Conservation (phyloP, 2,797 vertebrate genomes). For the Pseudotriccus pelzelni region DNA sequence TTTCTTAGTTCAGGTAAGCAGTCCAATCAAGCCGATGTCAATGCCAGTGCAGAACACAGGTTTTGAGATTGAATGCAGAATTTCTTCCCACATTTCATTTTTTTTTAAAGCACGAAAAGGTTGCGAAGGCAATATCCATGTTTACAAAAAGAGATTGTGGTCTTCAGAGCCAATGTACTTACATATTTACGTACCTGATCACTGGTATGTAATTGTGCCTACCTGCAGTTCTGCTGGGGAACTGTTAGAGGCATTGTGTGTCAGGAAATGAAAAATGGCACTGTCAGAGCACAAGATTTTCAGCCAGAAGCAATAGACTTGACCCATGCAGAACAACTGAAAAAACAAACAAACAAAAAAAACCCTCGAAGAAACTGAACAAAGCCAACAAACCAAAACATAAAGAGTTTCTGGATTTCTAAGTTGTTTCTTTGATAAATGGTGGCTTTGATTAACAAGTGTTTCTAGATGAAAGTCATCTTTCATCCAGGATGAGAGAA, state of each 20-base stretch:
- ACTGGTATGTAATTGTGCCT: neutral
- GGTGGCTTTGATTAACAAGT: neutral
- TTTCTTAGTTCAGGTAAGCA: neutral
- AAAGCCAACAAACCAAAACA: neutral
- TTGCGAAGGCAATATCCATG: neutral
- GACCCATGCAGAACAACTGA: neutral
- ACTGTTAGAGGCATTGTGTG: neutral
- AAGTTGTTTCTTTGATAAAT: neutral
- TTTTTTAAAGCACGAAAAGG: neutral
- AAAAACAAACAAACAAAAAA: neutral
- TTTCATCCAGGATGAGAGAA: neutral
- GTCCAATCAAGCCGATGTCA: neutral
- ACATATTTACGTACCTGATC: neutral
- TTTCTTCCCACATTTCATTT: neutral
- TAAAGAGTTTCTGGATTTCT: neutral
- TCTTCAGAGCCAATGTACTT: neutral
- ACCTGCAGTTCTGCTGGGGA: neutral
- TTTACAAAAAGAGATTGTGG: neutral
- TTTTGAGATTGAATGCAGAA: neutral
- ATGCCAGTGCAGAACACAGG: neutral
- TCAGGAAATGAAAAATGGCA: neutral
- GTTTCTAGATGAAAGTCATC: neutral
- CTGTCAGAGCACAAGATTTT: neutral
- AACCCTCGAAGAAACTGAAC: neutral
- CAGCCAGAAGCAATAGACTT: neutral